A percentile compares a stretch with the other conserved stretches of the same genome.
Evolutionary conservation across 2,797 vertebrate species (phyloP).

Genomic region (Myotis daubentonii): DNA sequence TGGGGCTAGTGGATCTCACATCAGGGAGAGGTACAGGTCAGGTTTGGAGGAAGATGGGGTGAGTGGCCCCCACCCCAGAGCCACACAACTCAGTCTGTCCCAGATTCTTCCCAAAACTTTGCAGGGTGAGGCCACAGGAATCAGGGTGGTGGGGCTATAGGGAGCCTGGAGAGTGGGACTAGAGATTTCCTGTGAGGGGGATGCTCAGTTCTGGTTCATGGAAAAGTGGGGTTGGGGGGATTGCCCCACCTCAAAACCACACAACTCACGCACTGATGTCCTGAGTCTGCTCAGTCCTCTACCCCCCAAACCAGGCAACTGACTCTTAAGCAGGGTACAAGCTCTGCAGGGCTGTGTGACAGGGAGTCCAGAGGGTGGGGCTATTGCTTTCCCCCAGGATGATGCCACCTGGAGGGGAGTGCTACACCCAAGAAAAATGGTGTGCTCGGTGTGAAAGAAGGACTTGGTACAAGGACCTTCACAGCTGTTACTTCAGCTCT

Average conservation of each 20-base stretch:
- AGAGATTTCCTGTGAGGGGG: not conserved
- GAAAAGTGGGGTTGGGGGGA: not conserved
- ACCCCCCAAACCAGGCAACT: not conserved
- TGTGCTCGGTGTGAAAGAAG: not conserved
- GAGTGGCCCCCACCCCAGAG: not conserved
- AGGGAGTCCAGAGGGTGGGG: not conserved
- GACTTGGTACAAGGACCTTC: not conserved
- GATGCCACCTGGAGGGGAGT: not conserved
- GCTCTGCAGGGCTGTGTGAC: not conserved
- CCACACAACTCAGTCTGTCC: not conserved
- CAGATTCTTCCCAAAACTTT: not conserved
- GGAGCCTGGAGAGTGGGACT: not conserved
- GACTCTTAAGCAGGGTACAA: not conserved
- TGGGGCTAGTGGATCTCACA: not conserved
- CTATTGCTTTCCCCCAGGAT: not conserved
- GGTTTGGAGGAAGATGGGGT: not conserved
- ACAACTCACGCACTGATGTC: not conserved
- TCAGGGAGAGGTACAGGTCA: not conserved
- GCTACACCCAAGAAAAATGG: not conserved
- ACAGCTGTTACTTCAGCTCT: not conserved
- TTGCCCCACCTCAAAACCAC: not conserved
- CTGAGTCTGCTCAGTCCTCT: not conserved
- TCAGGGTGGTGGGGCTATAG: not conserved
- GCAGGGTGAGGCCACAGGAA: not conserved
- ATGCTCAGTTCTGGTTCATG: not conserved